Conservation (phyloP, 1,140 invertebrate species). For the Psix sp. region DNA sequence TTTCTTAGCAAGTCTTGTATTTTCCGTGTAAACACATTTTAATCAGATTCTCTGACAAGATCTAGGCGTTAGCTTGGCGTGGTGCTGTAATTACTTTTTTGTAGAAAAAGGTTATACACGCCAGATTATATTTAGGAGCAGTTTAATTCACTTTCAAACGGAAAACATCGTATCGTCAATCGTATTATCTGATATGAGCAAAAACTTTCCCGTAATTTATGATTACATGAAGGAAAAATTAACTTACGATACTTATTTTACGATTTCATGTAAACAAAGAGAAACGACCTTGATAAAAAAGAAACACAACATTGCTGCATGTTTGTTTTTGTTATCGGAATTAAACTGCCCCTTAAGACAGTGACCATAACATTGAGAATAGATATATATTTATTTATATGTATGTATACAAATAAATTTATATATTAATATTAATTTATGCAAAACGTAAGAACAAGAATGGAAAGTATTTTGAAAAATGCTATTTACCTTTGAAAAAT, state of each 20-base stretch:
- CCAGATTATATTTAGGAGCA: conserved; percentile 52
- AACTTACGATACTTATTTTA: too few relatives aligned
- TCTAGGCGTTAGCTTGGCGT: conserved; percentile 54
- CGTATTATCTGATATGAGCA: too few relatives aligned
- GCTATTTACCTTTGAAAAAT: conserved; percentile 38
- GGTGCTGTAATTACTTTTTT: conserved; percentile 63
- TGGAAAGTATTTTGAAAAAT: conserved; percentile 38
- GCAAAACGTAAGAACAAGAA: conserved; percentile 42
- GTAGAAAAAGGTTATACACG: conserved; percentile 65
- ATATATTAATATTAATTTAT: too few relatives aligned
- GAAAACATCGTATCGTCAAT: conserved; percentile 24
- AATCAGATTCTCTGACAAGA: conserved; percentile 39
- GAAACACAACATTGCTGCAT: too few relatives aligned
- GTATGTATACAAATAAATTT: too few relatives aligned
- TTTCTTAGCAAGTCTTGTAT: conserved; percentile 28
- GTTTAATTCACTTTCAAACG: conserved; percentile 37
- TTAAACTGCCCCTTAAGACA: conserved; percentile 47
- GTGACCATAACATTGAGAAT: conserved; percentile 39
- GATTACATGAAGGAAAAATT: too few relatives aligned
- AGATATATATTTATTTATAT: too few relatives aligned
- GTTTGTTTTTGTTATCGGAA: conserved; percentile 5
- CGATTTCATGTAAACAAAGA: too few relatives aligned
- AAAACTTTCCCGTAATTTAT: too few relatives aligned
- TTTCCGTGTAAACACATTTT: conserved; percentile 26
- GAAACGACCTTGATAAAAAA: too few relatives aligned